These are phyloP conservation scores for Lucinisca nassula DNA, from an alignment of 2,888 invertebrate genomes.

Conservation along the genomic window DNA sequence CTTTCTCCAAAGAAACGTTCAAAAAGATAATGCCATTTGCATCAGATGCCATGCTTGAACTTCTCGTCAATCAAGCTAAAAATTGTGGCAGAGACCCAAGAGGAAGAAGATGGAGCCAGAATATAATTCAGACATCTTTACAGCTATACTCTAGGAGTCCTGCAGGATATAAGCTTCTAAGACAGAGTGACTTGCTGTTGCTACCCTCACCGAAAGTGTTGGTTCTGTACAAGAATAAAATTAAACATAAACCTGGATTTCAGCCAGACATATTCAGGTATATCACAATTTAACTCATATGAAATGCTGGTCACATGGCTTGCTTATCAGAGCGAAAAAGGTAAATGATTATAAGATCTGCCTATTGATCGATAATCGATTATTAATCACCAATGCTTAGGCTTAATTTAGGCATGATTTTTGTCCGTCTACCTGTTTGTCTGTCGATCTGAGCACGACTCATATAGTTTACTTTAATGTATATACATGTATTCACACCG, in stretches of 20 bases:
- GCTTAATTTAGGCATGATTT: too few relatives aligned
- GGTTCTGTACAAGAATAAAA: slow-evolving; percentile 49
- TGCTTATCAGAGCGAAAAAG: too few relatives aligned
- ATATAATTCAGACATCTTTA: too few relatives aligned
- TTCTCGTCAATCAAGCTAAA: slow-evolving; percentile 41
- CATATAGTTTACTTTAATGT: too few relatives aligned
- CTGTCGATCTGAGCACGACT: too few relatives aligned
- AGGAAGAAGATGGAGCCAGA: slow-evolving; percentile 45
- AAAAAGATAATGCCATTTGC: slow-evolving; percentile 38
- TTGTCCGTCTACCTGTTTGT: too few relatives aligned
- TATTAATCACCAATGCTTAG: too few relatives aligned
- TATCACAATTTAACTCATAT: too few relatives aligned
- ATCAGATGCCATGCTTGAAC: slow-evolving; percentile 37
- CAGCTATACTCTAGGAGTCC: slow-evolving; percentile 35
- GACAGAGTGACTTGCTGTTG: background rate
- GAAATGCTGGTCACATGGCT: too few relatives aligned
- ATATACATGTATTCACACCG: too few relatives aligned
- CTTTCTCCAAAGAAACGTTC: slow-evolving; percentile 15
- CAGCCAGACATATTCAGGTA: slow-evolving; percentile 22
- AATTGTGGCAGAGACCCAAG: slow-evolving; percentile 29
- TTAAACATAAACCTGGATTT: slow-evolving; percentile 46
- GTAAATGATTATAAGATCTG: too few relatives aligned
- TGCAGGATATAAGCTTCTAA: background rate
- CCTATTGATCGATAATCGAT: too few relatives aligned
- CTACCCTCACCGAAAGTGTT: background rate